phyloP scores from a whole-genome alignment of 2,797 vertebrate genomes.

The Florisuga fusca region DNA sequence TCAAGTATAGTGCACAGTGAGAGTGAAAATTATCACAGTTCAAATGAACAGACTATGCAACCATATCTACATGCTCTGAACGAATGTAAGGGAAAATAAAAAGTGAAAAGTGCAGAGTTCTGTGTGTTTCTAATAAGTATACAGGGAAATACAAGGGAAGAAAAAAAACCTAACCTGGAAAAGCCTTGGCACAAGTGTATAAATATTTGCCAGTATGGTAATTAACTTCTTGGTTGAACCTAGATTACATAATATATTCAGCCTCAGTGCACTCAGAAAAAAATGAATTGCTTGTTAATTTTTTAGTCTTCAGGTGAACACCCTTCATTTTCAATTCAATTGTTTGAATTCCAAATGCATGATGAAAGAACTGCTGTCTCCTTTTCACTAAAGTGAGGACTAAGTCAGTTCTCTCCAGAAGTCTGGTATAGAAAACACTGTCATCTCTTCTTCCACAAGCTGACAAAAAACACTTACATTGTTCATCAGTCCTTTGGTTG shows the following conservation, averaged over 20 bases:
- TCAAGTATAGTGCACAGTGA: not conserved
- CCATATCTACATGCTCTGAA: not conserved
- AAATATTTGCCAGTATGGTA: not conserved
- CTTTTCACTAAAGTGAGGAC: not conserved
- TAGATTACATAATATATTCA: not conserved
- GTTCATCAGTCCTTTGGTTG: not conserved
- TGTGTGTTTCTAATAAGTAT: not conserved
- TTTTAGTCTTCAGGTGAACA: not conserved
- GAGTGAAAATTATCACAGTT: not conserved
- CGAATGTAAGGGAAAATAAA: not conserved
- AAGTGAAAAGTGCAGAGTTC: not conserved
- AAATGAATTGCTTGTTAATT: not conserved
- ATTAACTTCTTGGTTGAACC: not conserved
- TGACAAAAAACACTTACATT: not conserved
- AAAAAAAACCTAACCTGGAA: not conserved
- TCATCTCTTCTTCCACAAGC: not conserved
- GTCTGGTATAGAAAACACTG: not conserved
- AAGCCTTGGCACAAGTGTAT: not conserved
- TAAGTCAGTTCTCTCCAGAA: not conserved
- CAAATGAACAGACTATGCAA: not conserved
- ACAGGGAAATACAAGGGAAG: not conserved
- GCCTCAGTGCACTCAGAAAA: not conserved
- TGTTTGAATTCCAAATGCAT: not conserved
- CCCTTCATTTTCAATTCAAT: not conserved
- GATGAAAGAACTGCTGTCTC: not conserved